These are phyloP conservation scores for Eudorcas thomsonii DNA, from an alignment of 2,113 vertebrate genomes.

Conservation along the genomic window DNA sequence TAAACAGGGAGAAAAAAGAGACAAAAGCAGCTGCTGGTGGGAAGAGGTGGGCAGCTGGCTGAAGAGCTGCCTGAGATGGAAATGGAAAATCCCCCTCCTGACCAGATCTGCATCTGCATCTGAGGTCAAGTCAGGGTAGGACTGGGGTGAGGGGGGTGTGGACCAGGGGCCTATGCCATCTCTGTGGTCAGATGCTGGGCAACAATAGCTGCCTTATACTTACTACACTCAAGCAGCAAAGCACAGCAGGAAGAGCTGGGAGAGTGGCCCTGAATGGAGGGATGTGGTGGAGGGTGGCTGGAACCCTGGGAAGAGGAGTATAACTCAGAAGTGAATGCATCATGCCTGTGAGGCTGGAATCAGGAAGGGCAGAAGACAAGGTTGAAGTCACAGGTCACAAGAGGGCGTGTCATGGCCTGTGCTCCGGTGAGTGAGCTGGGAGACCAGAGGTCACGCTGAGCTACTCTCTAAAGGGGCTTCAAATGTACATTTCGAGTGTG, in stretches of 20 bases:
- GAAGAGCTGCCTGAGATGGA: background rate
- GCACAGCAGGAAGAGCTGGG: background rate
- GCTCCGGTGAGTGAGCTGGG: background rate
- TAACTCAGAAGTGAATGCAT: accelerated
- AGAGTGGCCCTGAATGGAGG: background rate
- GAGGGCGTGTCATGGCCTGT: background rate
- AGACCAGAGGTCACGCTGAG: accelerated
- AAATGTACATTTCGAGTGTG: background rate
- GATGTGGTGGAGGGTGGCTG: background rate
- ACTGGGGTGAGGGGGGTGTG: background rate
- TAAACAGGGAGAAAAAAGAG: background rate
- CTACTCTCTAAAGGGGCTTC: background rate
- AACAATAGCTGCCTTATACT: background rate
- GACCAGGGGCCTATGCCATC: background rate
- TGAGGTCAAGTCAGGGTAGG: background rate
- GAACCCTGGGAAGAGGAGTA: background rate
- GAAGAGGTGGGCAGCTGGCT: background rate
- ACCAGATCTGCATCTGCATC: background rate
- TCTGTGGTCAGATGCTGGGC: background rate
- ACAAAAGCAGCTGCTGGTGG: background rate
- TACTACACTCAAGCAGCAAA: background rate
- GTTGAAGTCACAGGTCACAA: background rate
- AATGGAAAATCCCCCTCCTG: background rate
- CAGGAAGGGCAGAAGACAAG: background rate
- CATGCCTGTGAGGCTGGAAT: background rate